These are phyloP conservation scores for Indri indri DNA, from an alignment of 2,113 vertebrate genomes.

Conservation along the genomic window DNA sequence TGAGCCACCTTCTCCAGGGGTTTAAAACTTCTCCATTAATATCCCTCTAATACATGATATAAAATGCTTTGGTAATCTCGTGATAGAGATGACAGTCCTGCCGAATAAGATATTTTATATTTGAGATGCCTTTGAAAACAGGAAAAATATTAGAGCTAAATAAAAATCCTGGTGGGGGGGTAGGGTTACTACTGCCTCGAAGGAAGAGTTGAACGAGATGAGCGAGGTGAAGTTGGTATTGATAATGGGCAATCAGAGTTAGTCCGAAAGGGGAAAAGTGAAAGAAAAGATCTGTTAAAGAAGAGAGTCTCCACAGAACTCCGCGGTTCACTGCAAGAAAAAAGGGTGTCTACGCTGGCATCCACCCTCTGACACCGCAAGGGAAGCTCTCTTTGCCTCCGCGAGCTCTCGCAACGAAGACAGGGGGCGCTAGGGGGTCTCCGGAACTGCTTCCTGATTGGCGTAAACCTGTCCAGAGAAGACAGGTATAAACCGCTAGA, in stretches of 20 bases:
- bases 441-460: neutral
- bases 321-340: neutral
- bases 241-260: neutral
- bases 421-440: too few species aligned
- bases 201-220: neutral
- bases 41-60: neutral
- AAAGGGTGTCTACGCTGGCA: neutral
- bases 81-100: neutral
- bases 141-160: neutral
- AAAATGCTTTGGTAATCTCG: neutral
- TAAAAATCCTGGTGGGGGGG: neutral
- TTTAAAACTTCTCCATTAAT: neutral
- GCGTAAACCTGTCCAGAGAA: neutral
- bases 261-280: neutral
- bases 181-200: neutral
- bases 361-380: neutral
- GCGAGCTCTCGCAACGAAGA: too few species aligned
- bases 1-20: neutral
- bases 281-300: neutral
- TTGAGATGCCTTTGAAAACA: neutral
- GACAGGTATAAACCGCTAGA: fast-evolving
- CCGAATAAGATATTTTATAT: neutral
- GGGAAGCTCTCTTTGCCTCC: neutral
- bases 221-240: neutral
- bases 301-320: neutral